A percentile compares a stretch with the other conserved stretches of the same genome.
Conservation (phyloP, 1,140 invertebrate genomes). For the Drosophila hydei region DNA sequence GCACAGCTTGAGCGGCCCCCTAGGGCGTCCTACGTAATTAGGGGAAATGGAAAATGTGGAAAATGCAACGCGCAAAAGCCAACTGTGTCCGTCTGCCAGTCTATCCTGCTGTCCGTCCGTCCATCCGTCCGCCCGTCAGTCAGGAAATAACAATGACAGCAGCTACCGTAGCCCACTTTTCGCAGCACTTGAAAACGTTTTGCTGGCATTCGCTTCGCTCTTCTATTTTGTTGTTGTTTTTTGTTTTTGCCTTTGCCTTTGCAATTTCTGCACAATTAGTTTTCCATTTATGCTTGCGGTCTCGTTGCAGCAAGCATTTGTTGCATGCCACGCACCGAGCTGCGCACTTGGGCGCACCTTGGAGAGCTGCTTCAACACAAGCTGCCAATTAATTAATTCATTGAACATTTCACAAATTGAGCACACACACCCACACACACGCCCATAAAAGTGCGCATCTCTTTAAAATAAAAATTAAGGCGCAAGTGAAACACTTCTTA, state of each 20-base stretch:
- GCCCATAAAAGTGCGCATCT: constrained; percentile 19
- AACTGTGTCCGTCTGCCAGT: constrained; percentile 14
- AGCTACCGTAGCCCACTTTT: constrained; percentile 45
- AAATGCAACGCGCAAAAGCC: constrained; percentile 23
- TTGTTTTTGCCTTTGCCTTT: constrained; percentile 6
- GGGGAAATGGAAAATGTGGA: constrained; percentile 61
- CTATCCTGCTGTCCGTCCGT: neutral
- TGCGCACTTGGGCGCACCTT: constrained; percentile 4
- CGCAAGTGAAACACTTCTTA: constrained; percentile 4
- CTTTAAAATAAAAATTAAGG: neutral
- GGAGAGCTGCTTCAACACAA: constrained; percentile 65
- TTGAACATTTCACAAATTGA: constrained; percentile 60
- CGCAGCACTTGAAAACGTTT: constrained; percentile 54
- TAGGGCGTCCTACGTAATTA: constrained; percentile 51
- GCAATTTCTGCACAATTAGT: constrained; percentile 76
- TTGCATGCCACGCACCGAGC: constrained; percentile 10
- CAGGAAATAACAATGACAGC: constrained; percentile 35
- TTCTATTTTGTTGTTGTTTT: constrained; percentile 9
- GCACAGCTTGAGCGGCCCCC: constrained; percentile 24
- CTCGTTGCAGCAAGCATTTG: constrained; percentile 32
- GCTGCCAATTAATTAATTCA: constrained; percentile 76
- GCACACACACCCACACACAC: no score
- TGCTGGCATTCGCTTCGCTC: constrained; percentile 30
- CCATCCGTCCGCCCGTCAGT: constrained; percentile 5
- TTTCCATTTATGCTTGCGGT: constrained; percentile 39